Evolutionary conservation across 2,113 vertebrate species (phyloP), one percentile per base, ranked within the genome.

Genomic region (Pterophyllum scalare): DNA sequence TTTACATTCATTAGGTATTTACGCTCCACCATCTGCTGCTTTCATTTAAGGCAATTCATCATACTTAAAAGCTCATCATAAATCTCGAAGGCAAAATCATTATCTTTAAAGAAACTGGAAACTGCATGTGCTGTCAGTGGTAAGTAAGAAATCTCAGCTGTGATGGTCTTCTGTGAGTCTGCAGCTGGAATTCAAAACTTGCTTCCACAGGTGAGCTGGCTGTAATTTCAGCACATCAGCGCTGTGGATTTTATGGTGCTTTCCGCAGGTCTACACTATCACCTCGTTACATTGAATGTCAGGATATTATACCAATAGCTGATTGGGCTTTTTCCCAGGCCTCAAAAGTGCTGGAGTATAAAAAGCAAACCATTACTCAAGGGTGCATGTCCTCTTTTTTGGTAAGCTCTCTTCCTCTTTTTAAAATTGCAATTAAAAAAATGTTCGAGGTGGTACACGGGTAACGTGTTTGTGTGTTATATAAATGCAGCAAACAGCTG

Each of bases 191-290:
- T 72, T 28, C 19, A 79, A 87, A 84, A 86, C 85, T 83, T 31
- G 40, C 24, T 78, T 82, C 61, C 77, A 59, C 90, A 93, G 91
- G 87, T 94, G 90, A 92, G 70, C 13, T 14, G 13, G 62, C 61
- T 92, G 59, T 80, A 70, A 81, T 91, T 83, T 88, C 85, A 91
- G 82, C 22, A 43, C 65, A 67, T 78, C 13, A 65, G 83, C 35
- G 24, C 26, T 43, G 79, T 88, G 88, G 91, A 59, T 67, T 91
- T 92, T 84, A 59, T 90, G 95, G 95, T 95, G 92, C 90, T 96
- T 96, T 96, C 95, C 95, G 83, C 72, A 81, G 82, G 14, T 76
- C 40, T 52, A 9, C 65, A 24, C 33, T 61, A 75, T 89, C 80
- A 54, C 46, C 59, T 54, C 19, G n/a, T 58, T 46, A 33, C 10